Percentiles rank a stretch among this genome's conserved stretches.
Evolutionary conservation across 2,888 invertebrate genomes (phyloP).

Genomic region (Morpho deidamia): DNA sequence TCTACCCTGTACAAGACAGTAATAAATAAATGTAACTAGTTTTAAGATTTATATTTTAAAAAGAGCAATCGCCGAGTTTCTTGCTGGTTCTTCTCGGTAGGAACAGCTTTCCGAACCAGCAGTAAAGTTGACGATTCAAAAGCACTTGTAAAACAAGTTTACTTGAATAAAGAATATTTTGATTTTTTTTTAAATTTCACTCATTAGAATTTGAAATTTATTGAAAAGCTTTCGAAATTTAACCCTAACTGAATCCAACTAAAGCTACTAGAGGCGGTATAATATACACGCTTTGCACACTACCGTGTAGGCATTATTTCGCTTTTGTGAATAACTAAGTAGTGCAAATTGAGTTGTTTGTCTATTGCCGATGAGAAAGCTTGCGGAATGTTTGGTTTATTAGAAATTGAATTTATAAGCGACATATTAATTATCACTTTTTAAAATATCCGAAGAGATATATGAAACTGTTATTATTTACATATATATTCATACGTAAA

Average conservation of each 20-base stretch:
- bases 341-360: slow-evolving; percentile 43
- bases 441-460: no score
- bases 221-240: slow-evolving; percentile 23
- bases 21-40: no score
- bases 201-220: slow-evolving; percentile 1
- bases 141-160: no score
- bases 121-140: no score
- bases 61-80: no score
- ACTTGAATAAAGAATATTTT: no score
- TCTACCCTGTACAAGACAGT: no score
- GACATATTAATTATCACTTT: not conserved
- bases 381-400: not conserved
- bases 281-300: slow-evolving; percentile 34
- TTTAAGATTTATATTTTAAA: no score
- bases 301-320: slow-evolving; percentile 33
- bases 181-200: slow-evolving; percentile 4
- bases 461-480: no score
- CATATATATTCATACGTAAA: no score
- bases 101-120: no score
- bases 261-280: slow-evolving; percentile 29
- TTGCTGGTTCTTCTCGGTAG: no score
- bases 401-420: slow-evolving; percentile 1
- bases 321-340: slow-evolving; percentile 44
- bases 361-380: slow-evolving; percentile 27
- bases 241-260: slow-evolving; percentile 36